Evolutionary conservation across 1,140 invertebrate genomes (phyloP).

Genomic region (Hyposmocoma kahamanoa): DNA sequence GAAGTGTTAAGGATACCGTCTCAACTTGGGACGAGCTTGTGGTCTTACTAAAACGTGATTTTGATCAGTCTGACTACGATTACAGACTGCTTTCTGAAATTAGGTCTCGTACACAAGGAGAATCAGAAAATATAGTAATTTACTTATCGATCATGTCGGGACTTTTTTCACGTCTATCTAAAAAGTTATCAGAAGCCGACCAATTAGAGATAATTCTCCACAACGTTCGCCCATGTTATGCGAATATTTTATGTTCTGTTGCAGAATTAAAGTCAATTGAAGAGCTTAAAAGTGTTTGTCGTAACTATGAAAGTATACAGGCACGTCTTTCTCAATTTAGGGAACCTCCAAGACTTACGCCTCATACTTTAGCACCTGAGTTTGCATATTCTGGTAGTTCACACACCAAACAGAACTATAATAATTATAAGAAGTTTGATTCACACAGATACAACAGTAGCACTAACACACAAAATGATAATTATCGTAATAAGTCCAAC

Average conservation of each 20-base stretch:
- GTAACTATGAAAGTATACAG: slow-evolving; percentile 23
- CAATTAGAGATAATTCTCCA: slow-evolving; percentile 10
- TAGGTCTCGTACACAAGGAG: slow-evolving; percentile 17
- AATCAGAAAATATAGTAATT: slow-evolving; percentile 12
- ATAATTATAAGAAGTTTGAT: too few relatives aligned
- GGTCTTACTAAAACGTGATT: slow-evolving; percentile 10
- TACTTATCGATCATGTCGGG: slow-evolving; percentile 17
- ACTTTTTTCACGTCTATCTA: slow-evolving; percentile 10
- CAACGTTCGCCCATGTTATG: slow-evolving; percentile 13
- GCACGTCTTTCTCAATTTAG: slow-evolving; percentile 13
- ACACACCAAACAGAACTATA: slow-evolving; percentile 13
- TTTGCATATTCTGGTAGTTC: slow-evolving; percentile 15
- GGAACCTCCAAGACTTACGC: slow-evolving; percentile 16
- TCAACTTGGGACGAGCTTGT: slow-evolving; percentile 7
- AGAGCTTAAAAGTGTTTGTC: slow-evolving; percentile 10
- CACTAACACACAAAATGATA: slow-evolving; percentile 2
- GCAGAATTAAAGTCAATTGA: slow-evolving; percentile 13
- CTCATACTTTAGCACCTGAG: slow-evolving; percentile 23
- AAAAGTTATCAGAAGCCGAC: slow-evolving; percentile 1
- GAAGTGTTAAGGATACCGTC: slow-evolving; percentile 2
- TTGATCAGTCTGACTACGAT: slow-evolving; percentile 17
- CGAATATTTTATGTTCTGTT: slow-evolving; percentile 12
- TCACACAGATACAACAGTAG: too few relatives aligned
- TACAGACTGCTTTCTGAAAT: slow-evolving; percentile 18
- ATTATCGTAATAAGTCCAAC: background rate